Percentiles rank a stretch among this genome's conserved stretches.
phyloP scores from a whole-genome alignment of 2,888 invertebrate genomes.

The Hipparchia sbordonii region DNA sequence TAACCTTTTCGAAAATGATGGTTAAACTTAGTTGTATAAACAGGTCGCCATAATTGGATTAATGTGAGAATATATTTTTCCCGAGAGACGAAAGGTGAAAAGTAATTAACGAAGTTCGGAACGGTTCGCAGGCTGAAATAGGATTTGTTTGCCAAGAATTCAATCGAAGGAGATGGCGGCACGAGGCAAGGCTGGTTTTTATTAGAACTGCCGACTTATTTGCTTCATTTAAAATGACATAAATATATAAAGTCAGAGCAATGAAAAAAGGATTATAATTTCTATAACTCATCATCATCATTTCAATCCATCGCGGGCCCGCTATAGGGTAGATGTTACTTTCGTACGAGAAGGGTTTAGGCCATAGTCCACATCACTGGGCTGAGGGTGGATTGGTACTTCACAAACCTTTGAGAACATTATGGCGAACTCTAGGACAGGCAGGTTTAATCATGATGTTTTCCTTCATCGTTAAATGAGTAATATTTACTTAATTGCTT shows the following conservation, averaged over 20 bases:
- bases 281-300: no score
- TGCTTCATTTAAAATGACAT: conserved; percentile 9
- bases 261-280: no score
- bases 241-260: background rate
- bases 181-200: conserved; percentile 28
- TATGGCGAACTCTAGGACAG: no score
- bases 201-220: conserved; percentile 28
- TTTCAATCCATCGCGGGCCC: no score
- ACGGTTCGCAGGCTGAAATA: conserved; percentile 38
- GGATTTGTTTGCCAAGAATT: conserved; percentile 65
- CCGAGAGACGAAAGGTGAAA: conserved; percentile 35
- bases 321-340: no score
- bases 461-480: no score
- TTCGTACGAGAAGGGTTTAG: background rate
- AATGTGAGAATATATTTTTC: conserved; percentile 28
- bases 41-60: conserved; percentile 32
- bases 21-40: background rate
- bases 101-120: conserved; percentile 40
- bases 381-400: no score
- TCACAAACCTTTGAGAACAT: no score
- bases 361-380: no score
- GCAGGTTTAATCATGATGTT: no score
- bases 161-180: conserved; percentile 56
- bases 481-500: no score
- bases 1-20: no score